Evolutionary conservation across 2,888 invertebrate species (phyloP), one percentile per base, ranked within the genome.

Genomic region (Caenorhabditis auriculariae): DNA sequence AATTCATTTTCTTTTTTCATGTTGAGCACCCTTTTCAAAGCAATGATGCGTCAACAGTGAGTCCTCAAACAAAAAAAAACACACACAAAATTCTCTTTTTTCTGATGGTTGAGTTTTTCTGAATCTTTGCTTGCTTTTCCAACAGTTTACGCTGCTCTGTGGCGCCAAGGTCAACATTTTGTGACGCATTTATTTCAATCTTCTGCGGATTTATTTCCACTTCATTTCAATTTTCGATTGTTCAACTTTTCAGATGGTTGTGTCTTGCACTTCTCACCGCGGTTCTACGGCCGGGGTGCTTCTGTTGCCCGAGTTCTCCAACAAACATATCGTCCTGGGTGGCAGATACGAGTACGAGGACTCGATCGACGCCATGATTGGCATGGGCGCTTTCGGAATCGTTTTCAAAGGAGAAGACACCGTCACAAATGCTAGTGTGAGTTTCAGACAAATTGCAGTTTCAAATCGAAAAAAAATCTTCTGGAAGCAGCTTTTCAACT

Each of bases 311-410:
- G 62, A 62, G 6, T 62, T 62, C 17, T 48, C 62, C 3, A 54
- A 62, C 29, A 51, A 58, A 38, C 4, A 19, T 6, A 39, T 59
- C 1, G 28, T 35, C 9, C 46, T 66, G 9, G 66, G 49, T 21
- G 66, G 48, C 15, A 67, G 59, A 39, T 76, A 72, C 49, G 66
- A 72, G 45, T 76, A 69, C 59, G 54, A 43, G 15, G 78, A 78
- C 63, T 65, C 70, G 1, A 46, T 65, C 32, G 61, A 62, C 26
- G 62, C 69, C 12, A 68, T 72, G 60, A 68, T 78, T 28, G 78
- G 78, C 4, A 69, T 72, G 43, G 78, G 78, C 6, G 67, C 76
- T n/a, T 78, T 71, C 54, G 78, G 78, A 23, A 71, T 67, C 29
- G 77, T 78, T 26, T 78, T 74, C 56, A 69, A 68, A 23, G 76